Conservation (phyloP, 2,113 vertebrate species). For the Psilopsiagon aymara region DNA sequence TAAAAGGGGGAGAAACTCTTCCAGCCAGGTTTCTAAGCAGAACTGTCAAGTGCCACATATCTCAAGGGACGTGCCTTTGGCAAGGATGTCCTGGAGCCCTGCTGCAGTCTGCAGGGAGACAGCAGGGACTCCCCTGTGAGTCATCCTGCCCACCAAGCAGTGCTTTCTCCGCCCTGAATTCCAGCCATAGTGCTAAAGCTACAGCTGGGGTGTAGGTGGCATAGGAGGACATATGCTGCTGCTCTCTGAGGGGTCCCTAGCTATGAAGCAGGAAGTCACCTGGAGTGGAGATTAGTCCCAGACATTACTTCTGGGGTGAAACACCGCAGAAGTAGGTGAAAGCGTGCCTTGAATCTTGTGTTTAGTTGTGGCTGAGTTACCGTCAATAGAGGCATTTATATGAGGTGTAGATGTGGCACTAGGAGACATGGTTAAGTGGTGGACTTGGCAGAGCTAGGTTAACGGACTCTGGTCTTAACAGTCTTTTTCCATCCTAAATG, state of each 20-base stretch:
- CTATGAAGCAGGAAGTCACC: neutral
- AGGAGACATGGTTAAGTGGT: neutral
- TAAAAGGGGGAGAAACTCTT: neutral
- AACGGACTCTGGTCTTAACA: neutral
- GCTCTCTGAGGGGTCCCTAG: neutral
- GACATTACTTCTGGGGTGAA: neutral
- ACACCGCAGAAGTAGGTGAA: neutral
- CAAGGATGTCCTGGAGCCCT: neutral
- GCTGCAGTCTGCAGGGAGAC: neutral
- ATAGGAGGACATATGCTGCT: neutral
- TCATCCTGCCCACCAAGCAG: neutral
- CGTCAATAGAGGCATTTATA: neutral
- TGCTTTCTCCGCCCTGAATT: rapidly evolving
- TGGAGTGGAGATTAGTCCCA: no score
- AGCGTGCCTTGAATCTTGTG: neutral
- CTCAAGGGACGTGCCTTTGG: neutral
- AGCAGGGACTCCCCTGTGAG: neutral
- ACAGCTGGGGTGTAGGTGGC: rapidly evolving
- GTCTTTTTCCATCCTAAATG: neutral
- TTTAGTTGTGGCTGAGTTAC: neutral
- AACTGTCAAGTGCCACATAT: neutral
- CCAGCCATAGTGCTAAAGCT: neutral
- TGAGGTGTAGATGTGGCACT: neutral
- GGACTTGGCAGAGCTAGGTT: neutral
- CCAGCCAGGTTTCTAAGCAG: neutral